Evolutionary conservation across 2,113 vertebrate species (phyloP), one percentile per base, ranked within the genome.

Genomic region (Heterotilapia buettikoferi): DNA sequence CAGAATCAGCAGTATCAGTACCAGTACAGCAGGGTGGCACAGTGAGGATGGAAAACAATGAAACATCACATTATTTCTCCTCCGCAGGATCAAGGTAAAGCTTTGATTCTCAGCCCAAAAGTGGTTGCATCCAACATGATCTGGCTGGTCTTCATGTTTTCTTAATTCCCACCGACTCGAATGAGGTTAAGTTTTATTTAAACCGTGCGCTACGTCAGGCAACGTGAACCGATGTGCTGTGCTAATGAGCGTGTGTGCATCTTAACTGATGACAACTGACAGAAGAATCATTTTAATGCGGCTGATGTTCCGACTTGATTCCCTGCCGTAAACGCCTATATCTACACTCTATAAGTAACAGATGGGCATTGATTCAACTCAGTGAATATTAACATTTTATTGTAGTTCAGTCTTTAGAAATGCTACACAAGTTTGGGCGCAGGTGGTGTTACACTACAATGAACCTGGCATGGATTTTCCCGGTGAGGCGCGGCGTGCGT

Each of bases 11-110:
- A 40, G 81, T 6, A 38, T 80, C 57, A 80, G 82, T 59, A 53
- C 56, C 52, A 31, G 68, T 38, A 7, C 85, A 50, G 86, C 84
- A 24, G 82, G 84, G 87, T 4, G 73, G 71, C 53, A 56, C 88
- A 53, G 84, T 3, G 82, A 79, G 84, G 59, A 88, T 68, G 85
- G 85, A 56, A 88, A 81, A 89, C 88, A 86, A 71, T 31, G 80
- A 84, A 82, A 40, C 84, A 66, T 56, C 24, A 52, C 36, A 43
- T 83, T 76, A 52, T 87, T 83, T 68, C 84, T 83, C 21, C 78
- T 3, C 19, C 6, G 31, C 29, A 2, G 82, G 53, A 82, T 80
- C 45, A 31, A 66, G 79, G 82, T 59, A 26, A 54, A 83, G 78
- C 78, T 80, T 86, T 59, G 53, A 86, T 80, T 66, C 45, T 29